Evolutionary conservation across 2,113 vertebrate genomes (phyloP).

Genomic region (Centropus unirufus): DNA sequence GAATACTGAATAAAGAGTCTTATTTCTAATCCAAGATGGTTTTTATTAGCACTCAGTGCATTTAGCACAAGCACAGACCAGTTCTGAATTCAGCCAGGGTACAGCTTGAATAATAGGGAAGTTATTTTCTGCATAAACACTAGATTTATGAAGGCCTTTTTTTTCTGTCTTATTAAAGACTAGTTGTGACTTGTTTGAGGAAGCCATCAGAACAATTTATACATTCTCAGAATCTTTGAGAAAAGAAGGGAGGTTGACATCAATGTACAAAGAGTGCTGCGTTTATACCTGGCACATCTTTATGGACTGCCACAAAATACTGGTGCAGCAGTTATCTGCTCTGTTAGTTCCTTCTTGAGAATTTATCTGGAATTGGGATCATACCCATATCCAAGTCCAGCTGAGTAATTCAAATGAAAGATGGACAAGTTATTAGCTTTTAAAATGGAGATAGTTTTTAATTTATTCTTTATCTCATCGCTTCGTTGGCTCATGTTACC

Average conservation of each 20-base stretch:
- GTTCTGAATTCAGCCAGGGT: slow-evolving; percentile 41
- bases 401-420: background rate
- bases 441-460: background rate
- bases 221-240: background rate
- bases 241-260: background rate
- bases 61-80: slow-evolving; percentile 46
- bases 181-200: slow-evolving; percentile 12
- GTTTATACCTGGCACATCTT: background rate
- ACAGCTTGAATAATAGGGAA: slow-evolving; percentile 29
- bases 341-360: background rate
- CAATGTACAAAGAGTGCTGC: background rate
- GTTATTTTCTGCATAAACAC: slow-evolving; percentile 46
- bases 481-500: background rate
- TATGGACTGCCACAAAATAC: background rate
- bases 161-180: slow-evolving; percentile 8
- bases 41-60: slow-evolving; percentile 56
- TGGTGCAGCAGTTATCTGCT: background rate
- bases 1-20: slow-evolving; percentile 43
- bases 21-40: slow-evolving; percentile 49
- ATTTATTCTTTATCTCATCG: background rate
- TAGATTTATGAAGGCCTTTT: slow-evolving; percentile 4
- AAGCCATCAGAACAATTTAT: background rate
- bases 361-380: background rate
- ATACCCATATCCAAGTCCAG: background rate
- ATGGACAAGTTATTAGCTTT: background rate